These are phyloP conservation scores for Steatocranus sp. DNA, from an alignment of 2,797 vertebrate species.

Conservation along the genomic window DNA sequence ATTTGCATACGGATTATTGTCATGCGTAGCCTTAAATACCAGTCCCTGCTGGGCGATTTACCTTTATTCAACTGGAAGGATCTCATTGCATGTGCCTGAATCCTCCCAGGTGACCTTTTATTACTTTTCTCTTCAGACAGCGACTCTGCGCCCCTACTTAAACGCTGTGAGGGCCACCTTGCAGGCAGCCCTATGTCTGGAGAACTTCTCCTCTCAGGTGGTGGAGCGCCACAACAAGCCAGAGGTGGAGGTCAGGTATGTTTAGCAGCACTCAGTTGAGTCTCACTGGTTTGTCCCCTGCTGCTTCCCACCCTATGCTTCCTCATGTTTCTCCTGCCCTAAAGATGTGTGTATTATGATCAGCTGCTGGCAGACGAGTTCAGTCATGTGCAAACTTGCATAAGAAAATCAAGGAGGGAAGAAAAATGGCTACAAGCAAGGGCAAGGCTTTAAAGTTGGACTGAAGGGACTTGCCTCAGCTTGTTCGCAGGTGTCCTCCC, in stretches of 20 bases:
- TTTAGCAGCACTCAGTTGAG: neutral
- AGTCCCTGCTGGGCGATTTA: neutral
- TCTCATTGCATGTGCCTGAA: neutral
- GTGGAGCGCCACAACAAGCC: slow-evolving; percentile 98
- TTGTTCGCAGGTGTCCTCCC: neutral
- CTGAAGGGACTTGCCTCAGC: neutral
- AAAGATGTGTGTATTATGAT: neutral
- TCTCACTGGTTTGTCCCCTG: neutral
- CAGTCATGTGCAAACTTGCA: slow-evolving; percentile 40
- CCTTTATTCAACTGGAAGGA: neutral
- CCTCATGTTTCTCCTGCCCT: neutral
- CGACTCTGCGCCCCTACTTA: slow-evolving; percentile 95
- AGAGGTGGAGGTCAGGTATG: slow-evolving; percentile 96
- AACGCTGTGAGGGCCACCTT: slow-evolving; percentile 94
- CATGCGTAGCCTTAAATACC: neutral
- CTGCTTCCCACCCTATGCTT: neutral
- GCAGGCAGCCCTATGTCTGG: slow-evolving; percentile 95
- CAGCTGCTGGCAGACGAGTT: slow-evolving; percentile 6
- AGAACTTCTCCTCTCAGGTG: slow-evolving; percentile 98
- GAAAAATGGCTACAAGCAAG: slow-evolving; percentile 9
- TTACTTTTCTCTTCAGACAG: slow-evolving; percentile 75
- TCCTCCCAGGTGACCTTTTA: neutral
- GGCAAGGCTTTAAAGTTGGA: neutral
- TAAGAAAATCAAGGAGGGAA: neutral
- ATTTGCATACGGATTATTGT: neutral